These are phyloP conservation scores for Dasyornis broadbenti DNA, from an alignment of 2,113 vertebrate genomes.

Conservation along the genomic window DNA sequence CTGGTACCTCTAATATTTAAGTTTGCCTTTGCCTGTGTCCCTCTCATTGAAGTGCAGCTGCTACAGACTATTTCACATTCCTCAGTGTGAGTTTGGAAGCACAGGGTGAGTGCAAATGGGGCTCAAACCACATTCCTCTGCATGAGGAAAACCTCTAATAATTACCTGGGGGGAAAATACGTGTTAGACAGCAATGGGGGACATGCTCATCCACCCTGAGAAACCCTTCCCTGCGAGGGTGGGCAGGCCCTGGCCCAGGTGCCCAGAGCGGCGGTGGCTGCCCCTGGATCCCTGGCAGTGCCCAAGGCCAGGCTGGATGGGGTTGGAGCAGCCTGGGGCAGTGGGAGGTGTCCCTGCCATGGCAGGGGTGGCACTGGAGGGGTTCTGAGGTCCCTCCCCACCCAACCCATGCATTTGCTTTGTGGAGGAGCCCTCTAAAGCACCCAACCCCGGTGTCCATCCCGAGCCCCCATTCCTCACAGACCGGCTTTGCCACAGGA, in stretches of 20 bases:
- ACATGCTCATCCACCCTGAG: too few species aligned
- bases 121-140: not conserved
- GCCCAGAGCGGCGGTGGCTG: not conserved
- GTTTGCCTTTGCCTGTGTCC: not conserved
- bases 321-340: not conserved
- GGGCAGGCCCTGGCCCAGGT: not conserved
- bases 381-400: accelerated
- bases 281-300: not conserved
- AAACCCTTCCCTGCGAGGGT: not conserved
- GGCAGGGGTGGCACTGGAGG: not conserved
- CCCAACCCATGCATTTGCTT: not conserved
- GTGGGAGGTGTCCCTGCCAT: not conserved
- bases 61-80: accelerated
- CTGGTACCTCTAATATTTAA: not conserved
- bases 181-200: not conserved
- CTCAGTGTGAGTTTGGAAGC: not conserved
- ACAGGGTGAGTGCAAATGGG: not conserved
- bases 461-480: not conserved
- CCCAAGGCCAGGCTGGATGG: not conserved
- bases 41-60: not conserved
- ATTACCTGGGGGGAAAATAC: not conserved
- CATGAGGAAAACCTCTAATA: not conserved
- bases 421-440: not conserved
- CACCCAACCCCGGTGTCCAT: accelerated
- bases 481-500: not conserved